Percentiles rank a stretch among this genome's conserved stretches.
Conservation (phyloP, 2,797 vertebrate genomes). For the Anguilla anguilla region DNA sequence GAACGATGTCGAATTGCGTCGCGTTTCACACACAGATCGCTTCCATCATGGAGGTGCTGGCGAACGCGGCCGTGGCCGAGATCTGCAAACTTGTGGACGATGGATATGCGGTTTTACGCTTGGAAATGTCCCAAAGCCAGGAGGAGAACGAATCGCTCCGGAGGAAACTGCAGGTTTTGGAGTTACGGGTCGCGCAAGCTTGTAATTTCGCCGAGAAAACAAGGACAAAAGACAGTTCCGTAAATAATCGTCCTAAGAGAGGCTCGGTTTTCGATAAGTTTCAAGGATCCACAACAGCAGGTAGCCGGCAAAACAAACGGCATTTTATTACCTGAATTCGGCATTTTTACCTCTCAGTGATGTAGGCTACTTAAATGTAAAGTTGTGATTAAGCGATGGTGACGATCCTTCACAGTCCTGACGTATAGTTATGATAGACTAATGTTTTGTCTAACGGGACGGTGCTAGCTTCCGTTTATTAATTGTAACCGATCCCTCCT, state of each 20-base stretch:
- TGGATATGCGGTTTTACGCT: conserved; percentile 48
- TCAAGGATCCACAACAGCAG: neutral
- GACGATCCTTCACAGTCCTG: neutral
- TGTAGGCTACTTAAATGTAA: neutral
- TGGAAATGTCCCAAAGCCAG: conserved; percentile 49
- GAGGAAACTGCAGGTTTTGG: conserved; percentile 28
- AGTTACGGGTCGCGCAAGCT: neutral
- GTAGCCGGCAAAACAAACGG: neutral
- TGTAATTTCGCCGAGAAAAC: neutral
- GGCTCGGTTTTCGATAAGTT: neutral
- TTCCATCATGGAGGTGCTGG: conserved; percentile 57
- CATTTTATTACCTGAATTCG: too few species aligned
- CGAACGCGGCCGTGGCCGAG: conserved; percentile 58
- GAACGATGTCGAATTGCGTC: conserved; percentile 30
- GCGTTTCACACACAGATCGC: conserved; percentile 55
- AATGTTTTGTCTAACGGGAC: neutral
- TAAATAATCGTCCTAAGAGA: neutral
- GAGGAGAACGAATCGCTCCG: conserved; percentile 39
- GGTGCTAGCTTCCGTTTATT: neutral
- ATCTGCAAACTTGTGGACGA: conserved; percentile 60
- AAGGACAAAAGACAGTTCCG: neutral
- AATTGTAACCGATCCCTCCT: neutral
- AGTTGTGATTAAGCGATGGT: neutral
- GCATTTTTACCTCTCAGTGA: neutral
- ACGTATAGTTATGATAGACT: neutral